Evolutionary conservation across 2,888 invertebrate genomes (phyloP).

Genomic region (Apantesis nais): DNA sequence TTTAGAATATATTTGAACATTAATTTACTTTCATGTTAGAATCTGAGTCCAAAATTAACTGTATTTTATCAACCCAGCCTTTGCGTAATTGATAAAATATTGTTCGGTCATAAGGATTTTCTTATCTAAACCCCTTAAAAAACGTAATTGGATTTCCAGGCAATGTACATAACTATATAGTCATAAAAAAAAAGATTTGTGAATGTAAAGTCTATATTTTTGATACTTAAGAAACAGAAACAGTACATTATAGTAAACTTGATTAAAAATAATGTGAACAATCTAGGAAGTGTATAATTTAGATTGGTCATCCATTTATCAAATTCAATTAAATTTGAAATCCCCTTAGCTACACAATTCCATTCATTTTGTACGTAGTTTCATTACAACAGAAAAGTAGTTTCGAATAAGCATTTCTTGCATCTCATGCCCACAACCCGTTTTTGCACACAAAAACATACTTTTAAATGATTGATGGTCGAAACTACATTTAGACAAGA

Average conservation of each 20-base stretch:
- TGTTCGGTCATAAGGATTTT: neutral
- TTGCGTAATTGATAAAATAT: neutral
- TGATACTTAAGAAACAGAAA: neutral
- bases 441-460: conserved; percentile 18
- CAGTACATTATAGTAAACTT: neutral
- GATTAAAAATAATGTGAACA: neutral
- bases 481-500: conserved; percentile 27
- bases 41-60: neutral
- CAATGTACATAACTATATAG: neutral
- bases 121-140: neutral
- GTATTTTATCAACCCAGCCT: neutral
- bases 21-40: neutral
- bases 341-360: neutral
- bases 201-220: neutral
- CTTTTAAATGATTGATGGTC: conserved; percentile 25
- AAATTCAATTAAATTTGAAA: neutral
- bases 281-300: neutral
- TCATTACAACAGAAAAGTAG: conserved; percentile 2
- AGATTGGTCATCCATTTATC: neutral
- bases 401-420: conserved; percentile 5
- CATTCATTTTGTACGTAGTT: neutral
- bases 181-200: neutral
- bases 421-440: conserved; percentile 7
- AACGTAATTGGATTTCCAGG: neutral
- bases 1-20: neutral